Percentiles rank a stretch among this genome's conserved stretches.
phyloP scores from a whole-genome alignment of 1,140 invertebrate genomes.

The Wiebesia pumilae region DNA sequence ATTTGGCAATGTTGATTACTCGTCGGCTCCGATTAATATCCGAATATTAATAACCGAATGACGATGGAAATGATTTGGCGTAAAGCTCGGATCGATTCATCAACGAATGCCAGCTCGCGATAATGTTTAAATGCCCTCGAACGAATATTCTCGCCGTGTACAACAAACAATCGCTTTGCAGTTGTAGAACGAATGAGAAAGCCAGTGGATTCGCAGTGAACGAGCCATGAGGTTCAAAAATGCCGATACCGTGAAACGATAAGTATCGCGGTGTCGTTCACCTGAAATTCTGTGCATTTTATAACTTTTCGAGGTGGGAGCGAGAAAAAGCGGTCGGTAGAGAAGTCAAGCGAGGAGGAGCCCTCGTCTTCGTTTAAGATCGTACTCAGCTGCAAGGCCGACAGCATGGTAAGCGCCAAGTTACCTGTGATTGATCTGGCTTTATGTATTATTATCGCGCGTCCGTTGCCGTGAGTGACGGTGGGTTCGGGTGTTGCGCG shows the following conservation, averaged over 20 bases:
- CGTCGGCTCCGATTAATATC: too few relatives aligned
- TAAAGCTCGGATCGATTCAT: neutral
- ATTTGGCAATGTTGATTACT: too few relatives aligned
- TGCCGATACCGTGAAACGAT: neutral
- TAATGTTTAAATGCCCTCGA: neutral
- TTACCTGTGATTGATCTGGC: neutral
- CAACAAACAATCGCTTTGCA: neutral
- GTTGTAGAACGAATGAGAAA: neutral
- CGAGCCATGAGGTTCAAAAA: conserved; percentile 10
- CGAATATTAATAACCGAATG: neutral
- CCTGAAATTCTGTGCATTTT: neutral
- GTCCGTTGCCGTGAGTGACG: neutral
- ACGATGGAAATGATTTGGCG: neutral
- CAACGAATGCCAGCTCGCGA: neutral
- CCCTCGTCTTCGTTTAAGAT: neutral
- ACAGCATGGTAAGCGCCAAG: conserved; percentile 3
- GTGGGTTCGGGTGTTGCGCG: neutral
- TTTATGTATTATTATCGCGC: neutral
- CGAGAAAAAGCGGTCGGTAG: neutral
- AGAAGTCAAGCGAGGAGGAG: too few relatives aligned
- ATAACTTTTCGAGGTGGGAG: neutral
- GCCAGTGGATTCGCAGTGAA: neutral
- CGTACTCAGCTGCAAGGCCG: neutral
- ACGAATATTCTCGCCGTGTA: neutral
- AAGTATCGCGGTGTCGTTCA: neutral